Percentiles rank a stretch among this genome's conserved stretches.
These are phyloP conservation scores for Artibeus lituratus DNA, from an alignment of 2,797 vertebrate species.

Conservation along the genomic window DNA sequence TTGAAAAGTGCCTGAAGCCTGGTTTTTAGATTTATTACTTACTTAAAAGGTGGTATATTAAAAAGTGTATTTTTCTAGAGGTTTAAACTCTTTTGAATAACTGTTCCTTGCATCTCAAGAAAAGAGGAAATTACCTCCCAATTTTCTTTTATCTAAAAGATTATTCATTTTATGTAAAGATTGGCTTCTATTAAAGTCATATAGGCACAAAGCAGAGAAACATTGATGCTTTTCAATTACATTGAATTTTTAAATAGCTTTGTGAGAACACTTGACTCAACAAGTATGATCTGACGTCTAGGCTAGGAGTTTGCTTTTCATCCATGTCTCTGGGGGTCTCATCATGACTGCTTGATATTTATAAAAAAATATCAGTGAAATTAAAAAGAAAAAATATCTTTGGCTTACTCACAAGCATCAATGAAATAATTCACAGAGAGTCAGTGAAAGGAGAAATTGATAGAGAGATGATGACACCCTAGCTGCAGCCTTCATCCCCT, in stretches of 20 bases:
- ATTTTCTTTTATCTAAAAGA: neutral
- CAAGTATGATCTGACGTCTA: neutral
- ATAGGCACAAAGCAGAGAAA: neutral
- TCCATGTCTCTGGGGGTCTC: neutral
- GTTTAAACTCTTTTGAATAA: neutral
- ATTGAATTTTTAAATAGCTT: neutral
- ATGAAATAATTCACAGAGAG: neutral
- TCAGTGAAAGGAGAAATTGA: neutral
- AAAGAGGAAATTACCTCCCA: neutral
- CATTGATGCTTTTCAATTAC: constrained; percentile 9
- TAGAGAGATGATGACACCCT: neutral
- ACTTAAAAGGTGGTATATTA: neutral
- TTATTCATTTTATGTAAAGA: neutral
- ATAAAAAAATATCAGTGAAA: constrained; percentile 7
- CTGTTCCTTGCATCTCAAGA: neutral
- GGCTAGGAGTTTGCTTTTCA: neutral
- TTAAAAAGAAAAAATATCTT: constrained; percentile 24
- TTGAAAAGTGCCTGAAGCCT: neutral
- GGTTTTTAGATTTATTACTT: neutral
- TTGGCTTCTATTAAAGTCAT: neutral
- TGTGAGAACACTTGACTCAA: neutral
- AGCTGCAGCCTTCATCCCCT: neutral
- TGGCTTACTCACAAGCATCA: neutral
- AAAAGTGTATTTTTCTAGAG: neutral
- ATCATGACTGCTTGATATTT: neutral